Base-by-base conservation (phyloP, 2,113 vertebrate species). In the Phalacrocorax brasilianus region DNA sequence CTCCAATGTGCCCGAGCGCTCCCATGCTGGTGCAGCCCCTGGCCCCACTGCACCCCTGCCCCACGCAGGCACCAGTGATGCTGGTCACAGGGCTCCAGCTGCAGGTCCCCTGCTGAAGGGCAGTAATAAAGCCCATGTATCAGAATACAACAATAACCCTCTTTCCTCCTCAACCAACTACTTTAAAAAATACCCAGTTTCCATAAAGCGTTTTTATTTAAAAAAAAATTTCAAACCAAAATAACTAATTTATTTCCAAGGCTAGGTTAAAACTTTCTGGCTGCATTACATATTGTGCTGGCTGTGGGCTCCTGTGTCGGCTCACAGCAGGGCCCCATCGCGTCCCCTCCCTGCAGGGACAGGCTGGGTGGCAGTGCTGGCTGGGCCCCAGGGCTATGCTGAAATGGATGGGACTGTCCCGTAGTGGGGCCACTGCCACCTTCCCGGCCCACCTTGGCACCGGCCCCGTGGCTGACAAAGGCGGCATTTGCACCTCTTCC, bases 161-260 rank as follows among this genome's bases (percentile, higher is more conserved):
- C 0, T 0, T 56, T 61, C 44, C 4, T 49, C 35, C 2, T 14
- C 90, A 18, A 59, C 18, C 59, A 47, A 45, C 8, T 83, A 12
- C 24, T 79, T 63, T 0, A 3, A 17, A 44, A 65, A 50, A 58
- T 4, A 50, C 1, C 13, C 45, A 16, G 9, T 77, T 94, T 92
- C 70, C 63, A 68, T 77, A 52, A 93, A 91, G 65, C 47, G 49
- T 91, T 96, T 96, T 96, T 97, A 96, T 96, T 95, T 5, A 14
- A 56, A 88, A 91, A 40, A 8, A 32, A 14, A 38, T 65, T 61
- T 3, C 40, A 50, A 81, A 67, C 30, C 72, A 68, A 62, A 63
- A 58, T 35, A 72, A 75, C 90, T 55, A 59, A 90, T 80, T 94
- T 71, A 58, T 80, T 71, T 86, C 73, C 68, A 86, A 80, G 68